These are phyloP conservation scores for Caiman crocodilus DNA, from an alignment of 2,797 vertebrate genomes.

Conservation along the genomic window DNA sequence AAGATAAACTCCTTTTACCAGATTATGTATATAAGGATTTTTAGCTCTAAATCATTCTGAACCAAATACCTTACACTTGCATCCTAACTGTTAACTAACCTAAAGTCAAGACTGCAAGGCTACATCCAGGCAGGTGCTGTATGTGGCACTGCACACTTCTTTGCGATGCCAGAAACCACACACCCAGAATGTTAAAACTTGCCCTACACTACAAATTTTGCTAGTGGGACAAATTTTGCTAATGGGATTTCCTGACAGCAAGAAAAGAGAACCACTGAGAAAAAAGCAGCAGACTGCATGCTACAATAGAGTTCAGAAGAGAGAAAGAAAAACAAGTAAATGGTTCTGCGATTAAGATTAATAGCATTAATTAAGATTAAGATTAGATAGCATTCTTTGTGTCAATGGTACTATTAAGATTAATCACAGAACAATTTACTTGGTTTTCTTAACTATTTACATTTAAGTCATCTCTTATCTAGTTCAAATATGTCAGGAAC, in stretches of 20 bases:
- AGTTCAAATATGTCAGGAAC: not conserved
- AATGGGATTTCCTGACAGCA: too few species aligned
- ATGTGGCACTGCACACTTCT: too few species aligned
- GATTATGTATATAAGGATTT: not conserved
- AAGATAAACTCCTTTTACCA: not conserved
- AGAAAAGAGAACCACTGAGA: too few species aligned
- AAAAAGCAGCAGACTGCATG: too few species aligned
- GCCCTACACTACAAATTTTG: too few species aligned
- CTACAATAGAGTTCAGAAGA: not conserved
- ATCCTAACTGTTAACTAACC: rapidly evolving
- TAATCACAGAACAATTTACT: not conserved
- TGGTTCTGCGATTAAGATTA: not conserved
- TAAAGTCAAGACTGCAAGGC: not conserved
- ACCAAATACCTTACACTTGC: not conserved
- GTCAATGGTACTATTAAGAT: too few species aligned
- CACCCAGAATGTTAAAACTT: too few species aligned
- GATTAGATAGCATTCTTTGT: too few species aligned
- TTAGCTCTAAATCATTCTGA: not conserved
- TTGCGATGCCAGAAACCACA: too few species aligned
- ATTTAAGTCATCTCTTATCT: not conserved
- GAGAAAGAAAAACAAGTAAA: not conserved
- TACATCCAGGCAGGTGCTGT: too few species aligned
- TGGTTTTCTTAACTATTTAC: constrained; percentile 8
- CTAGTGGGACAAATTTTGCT: too few species aligned
- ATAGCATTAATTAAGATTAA: too few species aligned